Percentiles rank a stretch among this genome's conserved stretches.
phyloP scores from a whole-genome alignment of 2,888 invertebrate species.

The Coelopa pilipes region DNA sequence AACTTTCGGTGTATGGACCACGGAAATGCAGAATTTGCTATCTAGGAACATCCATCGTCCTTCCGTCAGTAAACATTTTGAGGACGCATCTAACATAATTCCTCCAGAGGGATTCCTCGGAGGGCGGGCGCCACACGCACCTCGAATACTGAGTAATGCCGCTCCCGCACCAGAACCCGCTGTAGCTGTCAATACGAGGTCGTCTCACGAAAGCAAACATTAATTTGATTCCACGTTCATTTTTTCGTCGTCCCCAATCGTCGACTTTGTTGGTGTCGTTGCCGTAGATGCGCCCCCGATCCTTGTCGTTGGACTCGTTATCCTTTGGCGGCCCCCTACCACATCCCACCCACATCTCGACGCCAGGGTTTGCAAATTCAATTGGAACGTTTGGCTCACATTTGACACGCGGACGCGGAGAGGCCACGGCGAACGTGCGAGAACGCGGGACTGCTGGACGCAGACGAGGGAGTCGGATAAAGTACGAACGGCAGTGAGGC shows the following conservation, averaged over 20 bases:
- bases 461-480: neutral
- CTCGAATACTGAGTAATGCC: neutral
- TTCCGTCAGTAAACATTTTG: slow-evolving; percentile 5
- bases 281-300: too few relatives aligned
- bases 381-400: slow-evolving; percentile 27
- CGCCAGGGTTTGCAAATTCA: slow-evolving; percentile 27
- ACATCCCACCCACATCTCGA: neutral
- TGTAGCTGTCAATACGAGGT: slow-evolving; percentile 30
- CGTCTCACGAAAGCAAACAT: slow-evolving; percentile 36
- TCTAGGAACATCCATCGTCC: neutral
- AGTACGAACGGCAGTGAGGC: neutral
- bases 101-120: neutral
- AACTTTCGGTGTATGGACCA: too few relatives aligned
- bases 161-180: neutral
- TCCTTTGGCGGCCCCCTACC: slow-evolving; percentile 11
- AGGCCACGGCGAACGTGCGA: neutral
- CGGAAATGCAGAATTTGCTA: too few relatives aligned
- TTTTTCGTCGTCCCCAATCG: slow-evolving; percentile 3
- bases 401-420: slow-evolving; percentile 6
- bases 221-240: slow-evolving; percentile 27
- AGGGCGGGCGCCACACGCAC: neutral
- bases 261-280: neutral
- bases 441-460: neutral
- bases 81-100: slow-evolving; percentile 14
- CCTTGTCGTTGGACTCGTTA: neutral